phyloP scores from a whole-genome alignment of 2,113 vertebrate genomes.

The Formicarius rufipectus region DNA sequence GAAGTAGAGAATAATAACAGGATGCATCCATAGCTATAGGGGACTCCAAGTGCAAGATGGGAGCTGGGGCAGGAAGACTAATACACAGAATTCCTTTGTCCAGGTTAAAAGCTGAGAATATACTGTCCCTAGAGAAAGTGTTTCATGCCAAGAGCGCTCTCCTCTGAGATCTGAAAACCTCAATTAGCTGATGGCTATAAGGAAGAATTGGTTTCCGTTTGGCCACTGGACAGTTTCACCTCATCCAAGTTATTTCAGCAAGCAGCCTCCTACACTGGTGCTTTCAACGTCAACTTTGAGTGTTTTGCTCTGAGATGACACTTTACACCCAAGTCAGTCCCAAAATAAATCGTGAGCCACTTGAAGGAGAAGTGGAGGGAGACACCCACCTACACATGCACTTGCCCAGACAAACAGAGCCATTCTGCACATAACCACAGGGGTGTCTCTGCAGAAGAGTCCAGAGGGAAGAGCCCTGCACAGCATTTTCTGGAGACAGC shows the following conservation, averaged over 20 bases:
- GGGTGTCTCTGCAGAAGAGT: background rate
- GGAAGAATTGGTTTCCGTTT: background rate
- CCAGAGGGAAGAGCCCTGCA: accelerated
- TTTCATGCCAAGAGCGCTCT: background rate
- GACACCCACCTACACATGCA: background rate
- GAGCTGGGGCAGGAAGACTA: background rate
- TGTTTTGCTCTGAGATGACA: background rate
- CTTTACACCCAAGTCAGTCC: background rate
- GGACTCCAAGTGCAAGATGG: background rate
- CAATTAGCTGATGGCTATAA: background rate
- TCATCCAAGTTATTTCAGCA: background rate
- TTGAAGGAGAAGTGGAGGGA: background rate
- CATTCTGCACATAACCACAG: background rate
- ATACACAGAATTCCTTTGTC: background rate
- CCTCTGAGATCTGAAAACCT: background rate
- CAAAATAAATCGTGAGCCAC: background rate
- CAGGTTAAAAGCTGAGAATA: background rate
- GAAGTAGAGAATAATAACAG: background rate
- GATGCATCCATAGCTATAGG: background rate
- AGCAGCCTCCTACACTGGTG: background rate
- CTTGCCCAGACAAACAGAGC: background rate
- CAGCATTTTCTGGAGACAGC: background rate
- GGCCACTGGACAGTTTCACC: background rate
- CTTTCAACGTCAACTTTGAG: background rate
- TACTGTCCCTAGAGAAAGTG: background rate